Conservation (phyloP, 2,888 invertebrate species). For the Torymus auratus region DNA sequence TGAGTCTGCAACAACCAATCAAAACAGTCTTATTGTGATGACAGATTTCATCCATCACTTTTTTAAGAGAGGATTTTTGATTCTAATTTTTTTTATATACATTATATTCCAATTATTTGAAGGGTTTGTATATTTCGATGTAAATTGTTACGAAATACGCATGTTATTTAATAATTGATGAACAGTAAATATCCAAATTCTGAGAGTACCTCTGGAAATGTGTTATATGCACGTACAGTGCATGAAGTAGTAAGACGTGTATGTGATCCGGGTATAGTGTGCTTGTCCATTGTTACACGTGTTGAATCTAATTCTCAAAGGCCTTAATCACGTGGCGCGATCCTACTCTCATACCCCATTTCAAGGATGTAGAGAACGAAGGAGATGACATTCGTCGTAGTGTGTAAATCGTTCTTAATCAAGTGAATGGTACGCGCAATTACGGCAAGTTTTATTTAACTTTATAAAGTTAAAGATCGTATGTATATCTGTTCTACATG, state of each 20-base stretch:
- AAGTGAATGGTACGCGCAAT: conserved; percentile 53
- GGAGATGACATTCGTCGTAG: conserved; percentile 51
- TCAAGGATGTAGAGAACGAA: conserved; percentile 19
- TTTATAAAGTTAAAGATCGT: background rate
- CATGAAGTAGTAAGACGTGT: background rate
- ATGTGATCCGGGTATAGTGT: background rate
- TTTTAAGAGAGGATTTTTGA: too few relatives aligned
- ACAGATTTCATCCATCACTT: too few relatives aligned
- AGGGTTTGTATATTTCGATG: too few relatives aligned
- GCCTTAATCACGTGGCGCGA: conserved; percentile 28
- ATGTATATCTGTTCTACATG: background rate
- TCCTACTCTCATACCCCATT: background rate
- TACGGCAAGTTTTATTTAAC: conserved; percentile 33
- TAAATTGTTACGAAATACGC: too few relatives aligned
- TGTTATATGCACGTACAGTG: background rate
- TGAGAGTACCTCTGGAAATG: too few relatives aligned
- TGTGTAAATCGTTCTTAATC: conserved; percentile 63
- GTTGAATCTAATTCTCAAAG: conserved; percentile 53
- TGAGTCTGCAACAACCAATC: too few relatives aligned
- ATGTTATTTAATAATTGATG: too few relatives aligned
- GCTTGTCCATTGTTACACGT: conserved; percentile 18
- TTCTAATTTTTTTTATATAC: too few relatives aligned
- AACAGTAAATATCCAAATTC: too few relatives aligned
- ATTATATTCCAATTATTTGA: too few relatives aligned
- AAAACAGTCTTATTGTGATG: too few relatives aligned